A percentile compares a stretch with the other conserved stretches of the same genome.
Conservation (phyloP, 2,888 invertebrate genomes). For the Craniophora ligustri region DNA sequence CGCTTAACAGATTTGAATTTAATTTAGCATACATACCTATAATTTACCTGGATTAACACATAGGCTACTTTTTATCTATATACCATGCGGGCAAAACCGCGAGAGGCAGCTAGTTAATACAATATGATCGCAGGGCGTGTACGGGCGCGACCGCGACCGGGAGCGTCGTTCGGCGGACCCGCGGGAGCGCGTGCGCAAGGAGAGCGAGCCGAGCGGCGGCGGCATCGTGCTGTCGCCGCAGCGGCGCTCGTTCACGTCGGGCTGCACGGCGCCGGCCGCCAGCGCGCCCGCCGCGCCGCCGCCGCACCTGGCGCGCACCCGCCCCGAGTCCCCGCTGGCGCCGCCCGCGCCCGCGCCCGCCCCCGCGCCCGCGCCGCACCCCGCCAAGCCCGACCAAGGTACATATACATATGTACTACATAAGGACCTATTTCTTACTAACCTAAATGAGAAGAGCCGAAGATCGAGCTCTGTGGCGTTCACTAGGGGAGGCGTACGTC, state of each 20-base stretch:
- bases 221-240: constrained; percentile 96
- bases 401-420: background rate
- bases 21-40: too few species aligned
- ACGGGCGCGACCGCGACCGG: constrained; percentile 72
- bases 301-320: constrained; percentile 88
- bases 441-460: too few species aligned
- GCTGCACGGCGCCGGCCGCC: constrained; percentile 93
- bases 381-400: constrained; percentile 73
- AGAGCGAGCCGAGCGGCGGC: constrained; percentile 89
- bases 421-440: too few species aligned
- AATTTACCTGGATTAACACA: too few species aligned
- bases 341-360: constrained; percentile 62
- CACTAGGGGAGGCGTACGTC: too few species aligned
- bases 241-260: constrained; percentile 95
- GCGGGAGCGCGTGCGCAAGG: constrained; percentile 93
- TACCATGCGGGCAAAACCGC: too few species aligned
- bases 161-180: constrained; percentile 90
- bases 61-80: too few species aligned
- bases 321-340: constrained; percentile 75
- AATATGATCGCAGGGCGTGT: constrained; percentile 66
- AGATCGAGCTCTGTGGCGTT: too few species aligned
- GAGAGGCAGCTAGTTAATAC: too few species aligned
- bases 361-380: constrained; percentile 48
- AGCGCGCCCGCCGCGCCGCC: constrained; percentile 66
- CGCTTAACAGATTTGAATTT: too few species aligned